phyloP scores from a whole-genome alignment of 2,113 vertebrate genomes.

The Takifugu bimaculatus region DNA sequence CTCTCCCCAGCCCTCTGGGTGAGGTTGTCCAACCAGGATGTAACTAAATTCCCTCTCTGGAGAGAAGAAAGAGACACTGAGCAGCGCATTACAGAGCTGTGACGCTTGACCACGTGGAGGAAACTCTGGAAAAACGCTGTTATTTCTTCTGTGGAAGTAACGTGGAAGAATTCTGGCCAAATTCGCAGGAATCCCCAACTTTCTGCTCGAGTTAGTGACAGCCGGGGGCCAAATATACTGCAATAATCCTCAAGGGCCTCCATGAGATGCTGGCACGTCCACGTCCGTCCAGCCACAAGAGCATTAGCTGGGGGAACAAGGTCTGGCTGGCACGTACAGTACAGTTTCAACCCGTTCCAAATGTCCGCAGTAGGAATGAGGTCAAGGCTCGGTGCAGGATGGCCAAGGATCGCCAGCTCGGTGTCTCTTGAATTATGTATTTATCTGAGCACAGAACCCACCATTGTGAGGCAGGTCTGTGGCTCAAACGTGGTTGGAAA shows the following conservation, averaged over 20 bases:
- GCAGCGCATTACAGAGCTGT: conserved; percentile 16
- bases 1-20: conserved; percentile 51
- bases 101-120: conserved; percentile 4
- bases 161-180: no score
- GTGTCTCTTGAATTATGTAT: background rate
- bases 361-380: background rate
- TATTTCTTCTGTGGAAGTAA: background rate
- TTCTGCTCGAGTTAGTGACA: no score
- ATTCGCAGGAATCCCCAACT: no score
- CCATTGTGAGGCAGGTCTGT: no score
- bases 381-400: background rate
- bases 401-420: background rate
- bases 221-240: background rate
- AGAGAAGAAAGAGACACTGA: conserved; percentile 36
- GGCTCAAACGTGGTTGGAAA: no score
- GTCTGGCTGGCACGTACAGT: background rate
- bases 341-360: background rate
- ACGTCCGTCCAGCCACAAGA: conserved; percentile 4
- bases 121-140: background rate
- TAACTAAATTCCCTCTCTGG: conserved; percentile 29
- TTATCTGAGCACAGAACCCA: no score
- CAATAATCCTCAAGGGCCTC: background rate
- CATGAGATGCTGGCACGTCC: background rate
- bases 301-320: background rate
- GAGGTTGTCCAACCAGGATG: conserved; percentile 55